These are phyloP conservation scores for Phylloscopus trochilus DNA, from an alignment of 2,113 vertebrate genomes.

Conservation along the genomic window DNA sequence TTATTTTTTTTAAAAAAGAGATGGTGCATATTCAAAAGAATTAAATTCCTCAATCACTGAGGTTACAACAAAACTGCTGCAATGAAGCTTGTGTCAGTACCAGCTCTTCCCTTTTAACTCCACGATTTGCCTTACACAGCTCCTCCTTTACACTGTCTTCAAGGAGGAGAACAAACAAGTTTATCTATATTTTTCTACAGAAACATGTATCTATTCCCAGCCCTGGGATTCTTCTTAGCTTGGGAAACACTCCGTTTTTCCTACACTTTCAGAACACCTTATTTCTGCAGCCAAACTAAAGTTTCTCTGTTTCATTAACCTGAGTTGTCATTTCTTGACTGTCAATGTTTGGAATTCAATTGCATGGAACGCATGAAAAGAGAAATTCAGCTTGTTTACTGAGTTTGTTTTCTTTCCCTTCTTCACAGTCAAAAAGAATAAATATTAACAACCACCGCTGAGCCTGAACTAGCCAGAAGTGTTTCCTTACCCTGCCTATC, in stretches of 20 bases:
- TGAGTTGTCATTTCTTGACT: not conserved
- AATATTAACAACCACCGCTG: not conserved
- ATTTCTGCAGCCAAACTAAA: not conserved
- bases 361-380: not conserved
- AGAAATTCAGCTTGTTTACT: not conserved
- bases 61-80: not conserved
- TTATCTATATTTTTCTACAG: not conserved
- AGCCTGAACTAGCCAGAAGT: not conserved
- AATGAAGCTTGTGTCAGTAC: not conserved
- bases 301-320: not conserved
- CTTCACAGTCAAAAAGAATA: not conserved
- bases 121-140: not conserved
- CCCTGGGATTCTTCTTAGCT: not conserved
- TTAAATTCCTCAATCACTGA: not conserved
- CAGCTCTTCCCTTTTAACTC: not conserved
- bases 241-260: not conserved
- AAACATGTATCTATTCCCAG: not conserved
- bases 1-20: rapidly evolving
- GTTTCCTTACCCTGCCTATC: not conserved
- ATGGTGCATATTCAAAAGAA: not conserved
- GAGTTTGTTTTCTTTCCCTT: not conserved
- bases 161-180: not conserved
- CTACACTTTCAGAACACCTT: not conserved
- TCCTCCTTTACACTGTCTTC: not conserved
- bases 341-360: not conserved